Evolutionary conservation across 2,113 vertebrate species (phyloP).

Genomic region (Mesocricetus auratus): DNA sequence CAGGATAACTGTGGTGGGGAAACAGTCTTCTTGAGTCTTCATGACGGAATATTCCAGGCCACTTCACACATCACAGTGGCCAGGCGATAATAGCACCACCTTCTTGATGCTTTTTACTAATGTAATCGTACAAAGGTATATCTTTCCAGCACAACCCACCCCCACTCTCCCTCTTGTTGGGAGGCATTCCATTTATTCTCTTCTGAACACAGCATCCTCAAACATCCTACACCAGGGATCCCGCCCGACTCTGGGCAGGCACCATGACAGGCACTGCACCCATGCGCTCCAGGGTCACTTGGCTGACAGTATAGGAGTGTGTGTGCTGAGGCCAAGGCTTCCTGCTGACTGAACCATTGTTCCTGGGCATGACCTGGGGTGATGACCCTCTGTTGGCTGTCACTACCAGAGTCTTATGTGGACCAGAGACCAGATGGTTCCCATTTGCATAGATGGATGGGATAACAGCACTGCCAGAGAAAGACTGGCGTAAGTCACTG

Average conservation of each 20-base stretch:
- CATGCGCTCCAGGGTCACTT: slow-evolving; percentile 95
- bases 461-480: slow-evolving; percentile 86
- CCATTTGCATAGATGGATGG: slow-evolving; percentile 91
- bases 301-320: slow-evolving; percentile 94
- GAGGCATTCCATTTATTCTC: slow-evolving; percentile 54
- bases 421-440: slow-evolving; percentile 89
- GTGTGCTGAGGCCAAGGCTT: slow-evolving; percentile 91
- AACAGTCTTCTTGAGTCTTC: slow-evolving; percentile 68
- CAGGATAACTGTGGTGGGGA: slow-evolving; percentile 45
- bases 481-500: slow-evolving; percentile 92
- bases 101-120: slow-evolving; percentile 51
- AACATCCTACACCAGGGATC: slow-evolving; percentile 93
- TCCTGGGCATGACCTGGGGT: slow-evolving; percentile 90
- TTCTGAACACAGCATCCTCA: background rate
- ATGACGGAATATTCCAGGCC: background rate
- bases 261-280: slow-evolving; percentile 98
- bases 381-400: slow-evolving; percentile 94
- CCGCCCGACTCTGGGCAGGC: slow-evolving; percentile 96
- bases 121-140: slow-evolving; percentile 65
- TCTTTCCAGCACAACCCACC: slow-evolving; percentile 55
- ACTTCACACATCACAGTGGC: slow-evolving; percentile 29
- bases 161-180: background rate
- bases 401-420: slow-evolving; percentile 97
- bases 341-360: slow-evolving; percentile 92
- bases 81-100: background rate